Percentiles rank a stretch among this genome's conserved stretches.
Evolutionary conservation across 2,888 invertebrate genomes (phyloP).

Genomic region (Eretmocerus hayati): DNA sequence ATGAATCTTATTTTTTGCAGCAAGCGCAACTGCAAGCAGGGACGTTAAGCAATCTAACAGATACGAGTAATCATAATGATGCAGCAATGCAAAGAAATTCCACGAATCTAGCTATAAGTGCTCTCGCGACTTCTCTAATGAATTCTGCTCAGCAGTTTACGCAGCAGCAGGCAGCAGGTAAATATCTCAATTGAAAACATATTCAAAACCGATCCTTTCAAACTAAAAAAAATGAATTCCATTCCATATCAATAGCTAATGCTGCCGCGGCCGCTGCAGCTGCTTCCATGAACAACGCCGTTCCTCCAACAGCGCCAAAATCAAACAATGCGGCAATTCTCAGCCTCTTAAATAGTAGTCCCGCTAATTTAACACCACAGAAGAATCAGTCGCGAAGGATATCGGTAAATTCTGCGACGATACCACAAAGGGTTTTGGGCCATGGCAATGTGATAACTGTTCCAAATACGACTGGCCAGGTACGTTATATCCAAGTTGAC

Average conservation of each 20-base stretch:
- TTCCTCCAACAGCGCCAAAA: conserved; percentile 41
- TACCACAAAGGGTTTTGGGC: conserved; percentile 41
- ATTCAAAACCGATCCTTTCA: background rate
- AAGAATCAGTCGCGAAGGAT: conserved; percentile 41
- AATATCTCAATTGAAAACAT: conserved; percentile 41
- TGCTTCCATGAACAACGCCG: conserved; percentile 43
- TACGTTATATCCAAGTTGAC: conserved; percentile 20
- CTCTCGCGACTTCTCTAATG: conserved; percentile 73
- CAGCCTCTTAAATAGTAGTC: conserved; percentile 70
- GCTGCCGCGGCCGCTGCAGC: conserved; percentile 15
- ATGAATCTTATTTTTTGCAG: conserved; percentile 39
- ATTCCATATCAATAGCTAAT: conserved; percentile 8
- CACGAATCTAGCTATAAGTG: conserved; percentile 65
- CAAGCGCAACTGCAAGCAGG: conserved; percentile 57
- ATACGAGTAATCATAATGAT: conserved; percentile 44
- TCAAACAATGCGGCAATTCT: conserved; percentile 65
- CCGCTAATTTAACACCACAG: conserved; percentile 52
- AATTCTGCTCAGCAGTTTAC: conserved; percentile 76
- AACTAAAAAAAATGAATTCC: background rate
- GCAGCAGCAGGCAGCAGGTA: conserved; percentile 61
- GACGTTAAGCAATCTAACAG: conserved; percentile 51
- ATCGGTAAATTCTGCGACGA: conserved; percentile 39
- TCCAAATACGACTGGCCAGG: conserved; percentile 43
- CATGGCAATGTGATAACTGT: conserved; percentile 45
- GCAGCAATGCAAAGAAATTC: conserved; percentile 50